Conservation (phyloP, 2,888 invertebrate genomes). For the Laspeyria flexula region DNA sequence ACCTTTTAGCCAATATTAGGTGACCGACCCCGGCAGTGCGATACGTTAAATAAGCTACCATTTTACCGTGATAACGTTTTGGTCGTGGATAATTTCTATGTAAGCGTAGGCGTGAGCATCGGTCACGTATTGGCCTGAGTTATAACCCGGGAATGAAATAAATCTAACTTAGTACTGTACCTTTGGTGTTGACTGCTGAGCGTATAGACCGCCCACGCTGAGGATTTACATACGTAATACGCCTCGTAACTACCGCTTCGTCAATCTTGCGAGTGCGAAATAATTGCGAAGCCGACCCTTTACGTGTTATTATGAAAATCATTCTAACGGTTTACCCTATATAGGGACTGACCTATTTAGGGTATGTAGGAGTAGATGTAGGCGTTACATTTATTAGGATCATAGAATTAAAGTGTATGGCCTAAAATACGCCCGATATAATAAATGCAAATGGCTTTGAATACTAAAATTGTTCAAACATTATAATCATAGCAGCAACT, state of each 20-base stretch:
- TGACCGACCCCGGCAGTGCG: slow-evolving; percentile 67
- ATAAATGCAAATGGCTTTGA: no score
- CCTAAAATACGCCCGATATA: no score
- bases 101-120: slow-evolving; percentile 77
- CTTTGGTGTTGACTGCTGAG: slow-evolving; percentile 58
- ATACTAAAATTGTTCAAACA: no score
- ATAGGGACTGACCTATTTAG: slow-evolving; percentile 1
- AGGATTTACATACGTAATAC: slow-evolving; percentile 53
- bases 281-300: slow-evolving; percentile 4
- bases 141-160: slow-evolving; percentile 76
- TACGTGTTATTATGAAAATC: slow-evolving; percentile 10
- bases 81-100: slow-evolving; percentile 62
- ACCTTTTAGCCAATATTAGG: slow-evolving; percentile 73
- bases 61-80: slow-evolving; percentile 66
- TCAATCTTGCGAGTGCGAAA: slow-evolving; percentile 28
- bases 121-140: slow-evolving; percentile 82
- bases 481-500: no score
- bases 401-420: no score
- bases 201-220: slow-evolving; percentile 64
- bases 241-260: slow-evolving; percentile 17
- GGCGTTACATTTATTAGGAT: neutral
- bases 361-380: neutral
- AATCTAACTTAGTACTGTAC: slow-evolving; percentile 62
- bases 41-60: slow-evolving; percentile 73
- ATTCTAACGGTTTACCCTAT: neutral